Percentiles rank a stretch among this genome's conserved stretches.
These are phyloP conservation scores for Pristionchus arcanus DNA, from an alignment of 2,888 invertebrate species.

Conservation along the genomic window DNA sequence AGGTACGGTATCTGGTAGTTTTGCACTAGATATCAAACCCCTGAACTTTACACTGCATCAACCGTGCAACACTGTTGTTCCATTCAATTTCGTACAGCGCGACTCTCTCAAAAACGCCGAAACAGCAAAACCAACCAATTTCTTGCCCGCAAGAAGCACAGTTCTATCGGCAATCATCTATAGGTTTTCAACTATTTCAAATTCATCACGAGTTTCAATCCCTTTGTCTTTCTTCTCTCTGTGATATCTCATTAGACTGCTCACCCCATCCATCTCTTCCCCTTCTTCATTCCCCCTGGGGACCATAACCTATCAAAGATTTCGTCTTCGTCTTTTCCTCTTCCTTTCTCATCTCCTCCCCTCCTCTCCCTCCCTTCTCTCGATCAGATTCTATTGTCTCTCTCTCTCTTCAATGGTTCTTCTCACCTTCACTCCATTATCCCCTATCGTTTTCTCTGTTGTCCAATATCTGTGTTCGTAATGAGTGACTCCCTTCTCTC, in stretches of 20 bases:
- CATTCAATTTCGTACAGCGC: background rate
- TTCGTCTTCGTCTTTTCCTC: slow-evolving; percentile 21
- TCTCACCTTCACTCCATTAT: slow-evolving; percentile 15
- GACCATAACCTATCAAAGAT: slow-evolving; percentile 49
- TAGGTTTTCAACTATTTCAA: background rate
- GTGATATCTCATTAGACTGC: slow-evolving; percentile 44
- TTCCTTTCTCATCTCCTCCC: slow-evolving; percentile 18
- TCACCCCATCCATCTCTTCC: slow-evolving; percentile 16
- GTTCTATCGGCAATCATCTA: background rate
- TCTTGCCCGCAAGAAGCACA: background rate
- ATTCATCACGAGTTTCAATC: background rate
- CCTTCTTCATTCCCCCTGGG: background rate
- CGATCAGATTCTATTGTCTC: background rate
- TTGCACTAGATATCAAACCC: background rate
- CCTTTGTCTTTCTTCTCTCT: background rate
- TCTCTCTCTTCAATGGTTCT: background rate
- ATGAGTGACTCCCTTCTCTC: background rate
- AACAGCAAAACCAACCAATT: background rate
- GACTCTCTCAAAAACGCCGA: background rate
- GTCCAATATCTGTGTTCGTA: slow-evolving; percentile 33
- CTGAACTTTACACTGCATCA: background rate
- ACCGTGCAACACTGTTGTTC: background rate
- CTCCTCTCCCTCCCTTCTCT: background rate
- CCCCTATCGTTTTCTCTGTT: slow-evolving; percentile 51
- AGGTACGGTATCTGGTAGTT: background rate